Base-by-base conservation (phyloP, 2,888 invertebrate species). In the Noctua comes region DNA sequence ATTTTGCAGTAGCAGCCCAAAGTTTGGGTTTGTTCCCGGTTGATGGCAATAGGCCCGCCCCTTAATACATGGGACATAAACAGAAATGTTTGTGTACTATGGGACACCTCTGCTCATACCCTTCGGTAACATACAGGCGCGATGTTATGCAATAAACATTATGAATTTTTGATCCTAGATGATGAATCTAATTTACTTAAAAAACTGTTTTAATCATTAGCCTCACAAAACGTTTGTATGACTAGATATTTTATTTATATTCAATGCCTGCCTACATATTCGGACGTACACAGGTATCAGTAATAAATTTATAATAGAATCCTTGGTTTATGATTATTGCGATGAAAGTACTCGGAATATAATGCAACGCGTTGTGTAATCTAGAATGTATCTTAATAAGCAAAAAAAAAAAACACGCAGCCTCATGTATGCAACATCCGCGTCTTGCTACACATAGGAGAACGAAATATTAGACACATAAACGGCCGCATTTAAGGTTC, bases 401-500 rank as follows among this genome's bases (percentile, higher is more conserved):
- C 72, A 82, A 87, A 85, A 68, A 77, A 79, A 73, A 36, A 87
- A 21, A 77, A 78, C 51, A 79, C 65, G 77, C 74, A 82, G 77
- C 31, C 27, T 51, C 43, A 82, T 79, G 69, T 73, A 79, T 83
- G 74, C 78, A 62, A 87, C 72, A 80, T 88, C 87, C 88, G 81
- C 68, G 59, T 84, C 69, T 75, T 66, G 70, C 54, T 57, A 72
- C 77, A 80, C 54, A 40, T 40, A 75, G 31, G 73, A 77, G 74
- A 83, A 75, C 70, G 79, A 51, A 76, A 79, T 68, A 79, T 54
- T 78, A 65, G 65, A 64, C 62, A 77, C 43, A 62, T 40, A 46
- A n/a, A 62, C 69, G 48, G 48, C 59, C 46, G 64, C 65, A 73
- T 69, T 79, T 71, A 68, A 80, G 76, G 74, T 88, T 76, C 64